These are phyloP conservation scores for Sylvietta virens DNA, from an alignment of 2,113 vertebrate genomes.

Conservation along the genomic window DNA sequence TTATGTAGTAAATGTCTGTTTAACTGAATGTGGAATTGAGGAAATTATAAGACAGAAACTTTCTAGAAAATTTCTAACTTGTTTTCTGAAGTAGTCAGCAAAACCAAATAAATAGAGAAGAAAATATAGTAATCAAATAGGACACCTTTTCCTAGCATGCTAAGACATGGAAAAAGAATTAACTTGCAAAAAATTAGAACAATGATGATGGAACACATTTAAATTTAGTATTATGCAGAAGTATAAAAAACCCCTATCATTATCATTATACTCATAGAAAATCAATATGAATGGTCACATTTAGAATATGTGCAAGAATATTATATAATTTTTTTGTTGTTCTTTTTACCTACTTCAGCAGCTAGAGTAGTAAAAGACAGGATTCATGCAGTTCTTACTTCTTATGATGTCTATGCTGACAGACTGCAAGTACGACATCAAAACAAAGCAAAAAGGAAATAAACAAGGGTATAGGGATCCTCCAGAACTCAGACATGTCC, in stretches of 20 bases:
- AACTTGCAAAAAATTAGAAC: not conserved
- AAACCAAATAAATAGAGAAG: not conserved
- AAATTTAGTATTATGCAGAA: not conserved
- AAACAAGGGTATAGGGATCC: not conserved
- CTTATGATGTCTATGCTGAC: not conserved
- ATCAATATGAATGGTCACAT: not conserved
- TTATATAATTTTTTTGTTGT: not conserved
- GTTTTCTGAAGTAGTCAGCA: not conserved
- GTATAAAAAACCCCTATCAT: rapidly evolving
- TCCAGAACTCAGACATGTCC: not conserved
- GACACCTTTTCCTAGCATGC: not conserved
- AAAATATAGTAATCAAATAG: not conserved
- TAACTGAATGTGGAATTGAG: not conserved
- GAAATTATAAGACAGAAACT: not conserved
- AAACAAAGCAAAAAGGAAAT: not conserved
- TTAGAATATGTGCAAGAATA: not conserved
- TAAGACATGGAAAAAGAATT: not conserved
- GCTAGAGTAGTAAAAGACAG: not conserved
- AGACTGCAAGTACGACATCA: not conserved
- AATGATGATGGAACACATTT: not conserved
- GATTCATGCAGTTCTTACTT: not conserved
- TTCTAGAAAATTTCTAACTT: not conserved
- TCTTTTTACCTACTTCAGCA: not conserved
- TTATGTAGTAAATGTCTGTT: not conserved
- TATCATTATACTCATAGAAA: not conserved